Percentiles rank a stretch among this genome's conserved stretches.
These are phyloP conservation scores for Drosophila carrolli DNA, from an alignment of 1,140 invertebrate genomes.

Conservation along the genomic window DNA sequence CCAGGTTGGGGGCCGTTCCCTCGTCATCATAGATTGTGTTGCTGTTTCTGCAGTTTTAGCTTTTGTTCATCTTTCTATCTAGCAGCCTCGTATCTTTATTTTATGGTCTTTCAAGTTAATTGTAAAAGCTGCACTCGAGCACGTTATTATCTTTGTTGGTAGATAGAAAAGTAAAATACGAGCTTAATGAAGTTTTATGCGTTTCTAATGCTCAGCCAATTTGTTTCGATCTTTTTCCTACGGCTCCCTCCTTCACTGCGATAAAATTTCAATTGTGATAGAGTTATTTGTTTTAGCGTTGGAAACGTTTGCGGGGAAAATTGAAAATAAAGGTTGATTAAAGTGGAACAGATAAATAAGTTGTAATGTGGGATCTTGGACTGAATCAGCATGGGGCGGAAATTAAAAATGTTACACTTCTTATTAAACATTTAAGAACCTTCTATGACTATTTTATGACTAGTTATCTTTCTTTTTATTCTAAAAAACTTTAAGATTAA, in stretches of 20 bases:
- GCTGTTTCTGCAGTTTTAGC: slow-evolving; percentile 27
- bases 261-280: slow-evolving; percentile 72
- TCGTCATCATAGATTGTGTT: slow-evolving; percentile 44
- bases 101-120: slow-evolving; percentile 60
- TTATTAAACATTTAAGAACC: too few relatives aligned
- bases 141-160: slow-evolving; percentile 23
- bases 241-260: slow-evolving; percentile 21
- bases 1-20: slow-evolving; percentile 39
- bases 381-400: background rate
- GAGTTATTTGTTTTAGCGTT: slow-evolving; percentile 22
- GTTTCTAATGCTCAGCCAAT: slow-evolving; percentile 75
- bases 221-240: slow-evolving; percentile 41
- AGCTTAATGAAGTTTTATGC: slow-evolving; percentile 79
- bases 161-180: slow-evolving; percentile 39
- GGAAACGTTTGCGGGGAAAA: background rate
- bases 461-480: background rate
- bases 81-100: slow-evolving; percentile 44
- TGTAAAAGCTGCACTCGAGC: slow-evolving; percentile 63
- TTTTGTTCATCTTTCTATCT: slow-evolving; percentile 58
- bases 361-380: background rate
- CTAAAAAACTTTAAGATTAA: too few relatives aligned
- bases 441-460: too few relatives aligned
- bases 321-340: slow-evolving; percentile 19
- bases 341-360: background rate
- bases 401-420: background rate